A percentile compares a stretch with the other conserved stretches of the same genome.
Conservation (phyloP, 2,113 vertebrate genomes). For the Varanus komodoensis region DNA sequence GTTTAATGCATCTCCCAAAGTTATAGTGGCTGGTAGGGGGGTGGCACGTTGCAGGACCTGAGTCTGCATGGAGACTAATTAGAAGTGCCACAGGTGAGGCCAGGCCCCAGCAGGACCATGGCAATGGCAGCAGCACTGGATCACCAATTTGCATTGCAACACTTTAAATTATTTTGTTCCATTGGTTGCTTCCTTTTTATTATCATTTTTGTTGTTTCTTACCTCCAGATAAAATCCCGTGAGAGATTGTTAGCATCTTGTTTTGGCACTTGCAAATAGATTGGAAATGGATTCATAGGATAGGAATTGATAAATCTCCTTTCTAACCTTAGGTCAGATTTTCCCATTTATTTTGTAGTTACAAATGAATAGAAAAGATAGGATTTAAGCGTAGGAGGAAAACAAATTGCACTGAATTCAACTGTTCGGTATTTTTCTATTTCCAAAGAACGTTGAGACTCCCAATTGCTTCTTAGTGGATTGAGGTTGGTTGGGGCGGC, state of each 20-base stretch:
- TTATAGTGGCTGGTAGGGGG: no score
- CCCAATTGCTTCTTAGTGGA: background rate
- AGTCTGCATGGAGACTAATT: no score
- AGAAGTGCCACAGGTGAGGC: no score
- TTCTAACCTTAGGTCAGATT: constrained; percentile 6
- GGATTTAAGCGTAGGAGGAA: background rate
- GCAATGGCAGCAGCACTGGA: no score
- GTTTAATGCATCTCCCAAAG: no score
- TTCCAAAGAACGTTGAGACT: background rate
- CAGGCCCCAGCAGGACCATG: no score
- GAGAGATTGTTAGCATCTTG: background rate
- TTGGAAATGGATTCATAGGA: background rate
- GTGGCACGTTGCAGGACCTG: no score
- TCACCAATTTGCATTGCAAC: no score
- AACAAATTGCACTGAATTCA: constrained; percentile 3
- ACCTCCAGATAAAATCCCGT: background rate
- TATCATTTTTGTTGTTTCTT: background rate
- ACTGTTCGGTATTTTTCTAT: constrained; percentile 8
- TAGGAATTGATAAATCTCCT: background rate
- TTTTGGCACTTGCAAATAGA: background rate
- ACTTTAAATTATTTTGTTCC: background rate
- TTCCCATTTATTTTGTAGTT: constrained; percentile 1
- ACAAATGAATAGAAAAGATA: constrained; percentile 15
- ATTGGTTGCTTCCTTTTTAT: background rate
- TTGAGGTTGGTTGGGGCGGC: background rate